phyloP scores from a whole-genome alignment of 1,140 invertebrate species.

The Drosophila ogumai region DNA sequence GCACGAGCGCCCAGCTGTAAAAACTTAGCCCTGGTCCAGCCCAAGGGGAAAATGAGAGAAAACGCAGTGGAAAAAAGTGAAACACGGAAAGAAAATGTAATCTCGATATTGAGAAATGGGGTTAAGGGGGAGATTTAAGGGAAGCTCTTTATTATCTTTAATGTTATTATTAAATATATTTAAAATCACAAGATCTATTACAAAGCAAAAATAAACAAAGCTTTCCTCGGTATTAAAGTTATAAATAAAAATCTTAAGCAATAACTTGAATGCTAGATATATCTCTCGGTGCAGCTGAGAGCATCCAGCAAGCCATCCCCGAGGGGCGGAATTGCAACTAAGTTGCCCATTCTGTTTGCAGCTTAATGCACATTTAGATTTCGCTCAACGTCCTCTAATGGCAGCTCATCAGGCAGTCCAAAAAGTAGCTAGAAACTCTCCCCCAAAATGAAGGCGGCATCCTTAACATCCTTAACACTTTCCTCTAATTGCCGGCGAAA shows the following conservation, averaged over 20 bases:
- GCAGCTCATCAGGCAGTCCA: constrained; percentile 52
- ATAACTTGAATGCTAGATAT: not conserved
- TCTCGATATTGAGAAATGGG: not conserved
- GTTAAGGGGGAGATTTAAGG: no score
- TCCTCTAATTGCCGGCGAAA: constrained; percentile 62
- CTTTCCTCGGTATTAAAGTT: not conserved
- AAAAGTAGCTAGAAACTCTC: constrained; percentile 23
- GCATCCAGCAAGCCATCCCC: constrained; percentile 2
- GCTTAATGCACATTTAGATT: constrained; percentile 63
- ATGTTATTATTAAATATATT: no score
- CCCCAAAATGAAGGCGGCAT: constrained; percentile 36
- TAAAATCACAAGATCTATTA: not conserved
- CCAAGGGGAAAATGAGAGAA: constrained; percentile 27
- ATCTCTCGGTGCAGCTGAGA: constrained; percentile 10
- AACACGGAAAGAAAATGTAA: constrained; percentile 6
- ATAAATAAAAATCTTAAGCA: not conserved
- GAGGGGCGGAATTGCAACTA: constrained; percentile 22
- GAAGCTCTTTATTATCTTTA: not conserved
- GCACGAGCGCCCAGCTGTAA: constrained; percentile 58
- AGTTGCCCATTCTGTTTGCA: constrained; percentile 56
- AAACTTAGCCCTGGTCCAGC: constrained; percentile 44
- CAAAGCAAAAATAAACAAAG: not conserved
- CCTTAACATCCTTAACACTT: constrained; percentile 48
- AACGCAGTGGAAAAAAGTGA: constrained; percentile 16
- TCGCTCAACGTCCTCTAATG: constrained; percentile 61